Evolutionary conservation across 2,797 vertebrate genomes (phyloP).

Genomic region (Neosilurus hyrtlii): DNA sequence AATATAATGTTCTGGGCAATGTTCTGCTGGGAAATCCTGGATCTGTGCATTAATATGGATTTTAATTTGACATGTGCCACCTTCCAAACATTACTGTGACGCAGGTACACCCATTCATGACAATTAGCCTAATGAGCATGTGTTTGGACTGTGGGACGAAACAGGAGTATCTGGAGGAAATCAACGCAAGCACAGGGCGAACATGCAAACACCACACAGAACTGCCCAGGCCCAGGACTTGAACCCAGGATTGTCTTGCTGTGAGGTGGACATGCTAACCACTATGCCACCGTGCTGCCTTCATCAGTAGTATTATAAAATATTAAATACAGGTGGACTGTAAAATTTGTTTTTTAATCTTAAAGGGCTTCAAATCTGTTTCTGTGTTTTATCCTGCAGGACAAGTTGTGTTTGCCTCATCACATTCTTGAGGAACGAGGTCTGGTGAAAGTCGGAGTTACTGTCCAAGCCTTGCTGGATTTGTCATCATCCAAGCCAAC

Average conservation of each 20-base stretch:
- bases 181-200: no score
- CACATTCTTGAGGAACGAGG: conserved; percentile 97
- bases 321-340: background rate
- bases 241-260: no score
- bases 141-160: no score
- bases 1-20: no score
- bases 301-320: background rate
- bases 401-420: conserved; percentile 94
- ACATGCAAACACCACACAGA: no score
- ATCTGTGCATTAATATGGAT: background rate
- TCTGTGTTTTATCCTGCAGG: conserved; percentile 71
- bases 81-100: background rate
- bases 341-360: background rate
- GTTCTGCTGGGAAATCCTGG: background rate
- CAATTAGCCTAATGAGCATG: no score
- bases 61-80: background rate
- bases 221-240: no score
- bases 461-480: conserved; percentile 93
- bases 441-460: conserved; percentile 90
- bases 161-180: no score
- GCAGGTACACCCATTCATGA: background rate
- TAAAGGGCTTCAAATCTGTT: background rate
- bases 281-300: no score
- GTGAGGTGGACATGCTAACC: no score
- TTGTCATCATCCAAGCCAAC: conserved; percentile 80